phyloP scores from a whole-genome alignment of 2,888 invertebrate species.

The Agonopterix subpropinquella region DNA sequence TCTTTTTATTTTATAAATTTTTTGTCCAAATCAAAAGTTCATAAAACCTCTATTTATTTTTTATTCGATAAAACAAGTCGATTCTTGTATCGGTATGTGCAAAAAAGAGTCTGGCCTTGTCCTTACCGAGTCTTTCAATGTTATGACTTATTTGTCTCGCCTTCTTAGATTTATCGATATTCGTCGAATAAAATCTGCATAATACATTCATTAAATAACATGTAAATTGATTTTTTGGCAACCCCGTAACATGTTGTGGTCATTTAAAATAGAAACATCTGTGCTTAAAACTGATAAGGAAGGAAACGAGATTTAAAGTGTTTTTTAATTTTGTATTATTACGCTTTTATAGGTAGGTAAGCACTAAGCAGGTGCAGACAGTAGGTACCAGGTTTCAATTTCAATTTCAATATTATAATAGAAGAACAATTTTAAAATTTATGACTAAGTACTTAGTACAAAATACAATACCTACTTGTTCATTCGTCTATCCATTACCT shows the following conservation, averaged over 20 bases:
- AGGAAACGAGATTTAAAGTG: conserved; percentile 40
- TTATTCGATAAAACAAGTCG: conserved; percentile 20
- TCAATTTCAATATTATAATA: no score
- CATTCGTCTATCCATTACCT: no score
- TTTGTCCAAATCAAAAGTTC: no score
- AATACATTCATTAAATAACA: conserved; percentile 56
- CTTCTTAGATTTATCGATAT: conserved; percentile 57
- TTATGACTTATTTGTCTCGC: conserved; percentile 73
- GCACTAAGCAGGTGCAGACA: no score
- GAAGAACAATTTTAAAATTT: no score
- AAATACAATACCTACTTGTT: no score
- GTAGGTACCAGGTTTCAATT: no score
- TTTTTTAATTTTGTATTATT: no score
- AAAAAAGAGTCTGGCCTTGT: conserved; percentile 45
- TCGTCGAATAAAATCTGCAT: conserved; percentile 59
- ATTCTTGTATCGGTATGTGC: conserved; percentile 39
- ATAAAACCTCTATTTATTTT: neutral
- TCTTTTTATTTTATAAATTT: no score
- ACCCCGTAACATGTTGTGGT: conserved; percentile 4
- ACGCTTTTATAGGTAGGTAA: no score
- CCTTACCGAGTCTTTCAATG: conserved; percentile 56
- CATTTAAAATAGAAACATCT: conserved; percentile 4
- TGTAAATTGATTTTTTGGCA: conserved; percentile 8
- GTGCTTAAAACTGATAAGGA: conserved; percentile 37
- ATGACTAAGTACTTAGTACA: no score